phyloP scores from a whole-genome alignment of 37 sponge, comb jelly and placozoan genomes.

The Amphimedon queenslandica region DNA sequence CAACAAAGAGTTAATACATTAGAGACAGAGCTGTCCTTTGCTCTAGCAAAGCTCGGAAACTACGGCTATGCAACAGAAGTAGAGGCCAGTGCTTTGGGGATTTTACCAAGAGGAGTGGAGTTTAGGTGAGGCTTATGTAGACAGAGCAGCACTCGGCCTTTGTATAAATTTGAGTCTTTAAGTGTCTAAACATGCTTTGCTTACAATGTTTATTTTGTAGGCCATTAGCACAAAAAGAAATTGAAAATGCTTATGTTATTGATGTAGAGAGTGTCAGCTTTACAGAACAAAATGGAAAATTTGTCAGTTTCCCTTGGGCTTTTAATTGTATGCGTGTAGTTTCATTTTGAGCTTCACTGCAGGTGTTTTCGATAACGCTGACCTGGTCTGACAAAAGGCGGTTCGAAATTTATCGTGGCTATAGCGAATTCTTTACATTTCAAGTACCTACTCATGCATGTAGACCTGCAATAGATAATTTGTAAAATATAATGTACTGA shows the following conservation, averaged over 20 bases:
- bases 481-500: slow-evolving; percentile 9
- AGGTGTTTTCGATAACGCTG: slow-evolving; percentile 54
- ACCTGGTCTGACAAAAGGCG: slow-evolving; percentile 44
- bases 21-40: neutral
- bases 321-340: neutral
- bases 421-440: slow-evolving; percentile 66
- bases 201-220: neutral
- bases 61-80: neutral
- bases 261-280: slow-evolving; percentile 22
- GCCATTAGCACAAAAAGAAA: neutral
- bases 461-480: slow-evolving; percentile 12
- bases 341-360: neutral
- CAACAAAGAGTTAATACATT: neutral
- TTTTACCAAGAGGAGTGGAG: slow-evolving; percentile 3
- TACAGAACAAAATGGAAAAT: slow-evolving; percentile 16
- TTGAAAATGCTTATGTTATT: slow-evolving; percentile 14
- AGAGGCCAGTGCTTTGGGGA: neutral
- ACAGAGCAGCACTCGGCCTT: too few relatives aligned
- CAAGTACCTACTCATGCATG: slow-evolving; percentile 19
- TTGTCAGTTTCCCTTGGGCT: slow-evolving; percentile 14
- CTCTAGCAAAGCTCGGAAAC: neutral
- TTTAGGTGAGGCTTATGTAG: too few relatives aligned
- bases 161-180: too few relatives aligned
- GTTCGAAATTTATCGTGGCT: slow-evolving; percentile 61
- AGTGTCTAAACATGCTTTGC: too few relatives aligned